Base-by-base conservation (phyloP, 1,140 invertebrate species). In the Xylocopa sonorina region DNA sequence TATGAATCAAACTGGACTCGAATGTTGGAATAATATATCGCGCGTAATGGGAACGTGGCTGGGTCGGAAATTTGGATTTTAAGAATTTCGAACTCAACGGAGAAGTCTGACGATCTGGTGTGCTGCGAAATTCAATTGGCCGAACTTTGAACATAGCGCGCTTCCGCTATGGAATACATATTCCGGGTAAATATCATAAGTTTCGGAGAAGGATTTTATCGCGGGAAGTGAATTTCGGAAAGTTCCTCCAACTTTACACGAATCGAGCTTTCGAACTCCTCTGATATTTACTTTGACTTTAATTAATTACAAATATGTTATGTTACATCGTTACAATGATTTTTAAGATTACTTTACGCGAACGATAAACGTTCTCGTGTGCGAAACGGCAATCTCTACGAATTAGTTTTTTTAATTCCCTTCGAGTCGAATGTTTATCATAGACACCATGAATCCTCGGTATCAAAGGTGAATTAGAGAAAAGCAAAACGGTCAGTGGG, bases 401-500 rank as follows among this genome's bases (percentile, higher is more conserved):
- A 48, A 38, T 38, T 38, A 4, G 3, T 38, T 38, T 38, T 38
- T 38, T 38, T 18, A 6, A n/a, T n/a, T n/a, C n/a, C 24, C 1
- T 14, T 0, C 14, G 6, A 55, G 16, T 12, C 12, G 29, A 27
- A 16, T 5, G 14, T 55, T 18, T 29, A 5, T 29, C 1, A 10
- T 1, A 9, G 18, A 14, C 32, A 4, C 4, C 24, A 24, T 7
- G 9, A 38, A 24, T 7, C 7, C 27, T 53, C n/a, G 1, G 12
- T 9, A 27, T 55, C 7, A 29, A 69, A 43, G 32, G 21, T 24
- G 66, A 43, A 60, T 77, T 69, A 77, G 3, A 10, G 41, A 60
- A 41, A 57, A 34, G 48, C 18, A 53, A 43, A 67, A 69, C 53
- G 62, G 34, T 53, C 72, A 71, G 51, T 71, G 55, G 34, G 24